Base-by-base conservation (phyloP, 2,888 invertebrate species). In the Aspidiotus destructor region DNA sequence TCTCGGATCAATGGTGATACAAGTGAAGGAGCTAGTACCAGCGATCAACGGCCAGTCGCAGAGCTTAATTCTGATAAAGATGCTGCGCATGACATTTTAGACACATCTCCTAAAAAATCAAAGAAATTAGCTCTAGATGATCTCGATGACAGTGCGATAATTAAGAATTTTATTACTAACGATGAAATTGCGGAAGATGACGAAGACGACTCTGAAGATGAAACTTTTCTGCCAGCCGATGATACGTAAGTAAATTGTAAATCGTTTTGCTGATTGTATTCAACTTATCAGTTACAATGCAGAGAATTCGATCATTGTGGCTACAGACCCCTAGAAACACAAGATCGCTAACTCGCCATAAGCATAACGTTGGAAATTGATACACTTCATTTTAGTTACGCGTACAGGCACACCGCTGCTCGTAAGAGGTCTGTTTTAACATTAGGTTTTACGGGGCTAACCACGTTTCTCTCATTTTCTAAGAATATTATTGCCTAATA, bases 121-220 rank as follows among this genome's bases (percentile, higher is more conserved):
- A 67, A 67, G 40, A 67, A 67, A 60, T n/a, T 65, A 28, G 57
- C 67, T n/a, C 15, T 67, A 16, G 15, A 41, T 40, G 67, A 67
- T 48, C 48, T 67, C 41, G 60, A 67, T 41, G 67, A 67, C 16
- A 60, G 28, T 48, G 42, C 57, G 9, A 48, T 65, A 6, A 48
- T 67, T 48, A 67, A 61, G 60, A 55, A 65, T 48, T 61, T 63
- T 16, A 69, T 71, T 52, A 55, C 53, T 2, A 52, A 60, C 16
- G 69, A 62, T 54, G 69, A 67, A 17, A 64, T 62, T n/a, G 48
- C 60, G 15, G 71, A 70, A 65, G 54, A 41, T 6, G 69, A 69
- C 41, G 70, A 69, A 28, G 60, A 58, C 28, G 68, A 71, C 57
- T 63, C 68, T n/a, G 72, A 72, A 48, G 70, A 71, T 41, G 69